Evolutionary conservation across 1,140 invertebrate species (phyloP), one percentile per base, ranked within the genome.

Genomic region (Luehdorfia chinensis): DNA sequence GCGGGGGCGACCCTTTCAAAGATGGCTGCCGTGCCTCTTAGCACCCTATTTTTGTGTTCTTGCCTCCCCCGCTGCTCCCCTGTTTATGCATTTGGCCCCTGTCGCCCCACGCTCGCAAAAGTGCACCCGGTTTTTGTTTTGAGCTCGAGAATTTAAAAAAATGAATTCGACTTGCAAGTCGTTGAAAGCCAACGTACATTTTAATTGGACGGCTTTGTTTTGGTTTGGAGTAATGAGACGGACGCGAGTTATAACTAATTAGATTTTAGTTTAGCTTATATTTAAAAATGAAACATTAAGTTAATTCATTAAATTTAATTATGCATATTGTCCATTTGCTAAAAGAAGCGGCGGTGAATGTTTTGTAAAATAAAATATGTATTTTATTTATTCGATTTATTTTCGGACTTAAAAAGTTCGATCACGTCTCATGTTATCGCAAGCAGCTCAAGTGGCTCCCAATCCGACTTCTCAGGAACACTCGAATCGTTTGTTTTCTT

Each of bases 1-100:
- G 61, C 44, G 67, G 57, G 47, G 59, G 64, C 45, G 66, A 67
- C 62, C 52, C 12, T 66, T 64, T 61, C 46, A 61, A 79, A 75
- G 68, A 76, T 76, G 75, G 73, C 75, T 55, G 55, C 65, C 61
- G 49, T 50, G 31, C 52, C 71, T 75, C 68, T 79, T 79, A 71
- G 65, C 75, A 73, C 75, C 73, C 75, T 68, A 79, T 76, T 79
- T 79, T 79, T 79, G 68, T 65, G 59, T 75, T 75, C 72, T 72
- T 72, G 54, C 75, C 67, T 54, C 75, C 70, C 70, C 45, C 59
- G 31, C 59, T 50, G 44, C 63, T 6, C 25, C 31, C 58, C 63
- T 65, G 47, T 58, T 66, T 65, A 69, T 69, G 66, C 66, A 69
- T 59, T 58, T 59, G 49, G 47, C 58, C 60, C 66, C 53, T 58